Percentiles rank a stretch among this genome's conserved stretches.
phyloP scores from a whole-genome alignment of 2,113 vertebrate species.

The Setophaga petechia region DNA sequence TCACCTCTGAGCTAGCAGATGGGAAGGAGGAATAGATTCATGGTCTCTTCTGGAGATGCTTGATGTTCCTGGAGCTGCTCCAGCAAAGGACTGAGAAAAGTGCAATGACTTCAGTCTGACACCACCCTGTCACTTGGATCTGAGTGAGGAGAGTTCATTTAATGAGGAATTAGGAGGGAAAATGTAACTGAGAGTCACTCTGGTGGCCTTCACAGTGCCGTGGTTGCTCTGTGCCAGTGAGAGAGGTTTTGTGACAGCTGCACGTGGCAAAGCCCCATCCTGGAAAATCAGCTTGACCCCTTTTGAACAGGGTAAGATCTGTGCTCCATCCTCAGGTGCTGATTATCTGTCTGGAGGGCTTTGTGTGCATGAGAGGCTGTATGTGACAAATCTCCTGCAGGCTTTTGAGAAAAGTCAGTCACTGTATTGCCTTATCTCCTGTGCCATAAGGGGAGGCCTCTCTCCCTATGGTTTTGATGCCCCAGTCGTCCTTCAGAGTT shows the following conservation, averaged over 20 bases:
- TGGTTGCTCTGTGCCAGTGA: background rate
- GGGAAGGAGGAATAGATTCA: background rate
- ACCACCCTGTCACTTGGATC: background rate
- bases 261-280: background rate
- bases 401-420: background rate
- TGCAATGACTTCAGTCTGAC: background rate
- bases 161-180: background rate
- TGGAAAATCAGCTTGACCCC: slow-evolving; percentile 39
- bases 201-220: accelerated
- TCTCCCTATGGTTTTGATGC: background rate
- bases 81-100: background rate
- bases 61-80: background rate
- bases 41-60: background rate
- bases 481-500: background rate
- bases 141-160: background rate
- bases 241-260: background rate
- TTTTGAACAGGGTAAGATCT: slow-evolving; percentile 6
- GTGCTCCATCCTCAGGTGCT: background rate
- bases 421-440: background rate
- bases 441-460: background rate
- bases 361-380: background rate
- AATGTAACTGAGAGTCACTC: background rate
- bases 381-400: slow-evolving; percentile 1
- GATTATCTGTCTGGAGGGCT: slow-evolving; percentile 45
- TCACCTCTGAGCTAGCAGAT: background rate